Base-by-base conservation (phyloP, 2,888 invertebrate genomes). In the Lithophane semibrunnea region DNA sequence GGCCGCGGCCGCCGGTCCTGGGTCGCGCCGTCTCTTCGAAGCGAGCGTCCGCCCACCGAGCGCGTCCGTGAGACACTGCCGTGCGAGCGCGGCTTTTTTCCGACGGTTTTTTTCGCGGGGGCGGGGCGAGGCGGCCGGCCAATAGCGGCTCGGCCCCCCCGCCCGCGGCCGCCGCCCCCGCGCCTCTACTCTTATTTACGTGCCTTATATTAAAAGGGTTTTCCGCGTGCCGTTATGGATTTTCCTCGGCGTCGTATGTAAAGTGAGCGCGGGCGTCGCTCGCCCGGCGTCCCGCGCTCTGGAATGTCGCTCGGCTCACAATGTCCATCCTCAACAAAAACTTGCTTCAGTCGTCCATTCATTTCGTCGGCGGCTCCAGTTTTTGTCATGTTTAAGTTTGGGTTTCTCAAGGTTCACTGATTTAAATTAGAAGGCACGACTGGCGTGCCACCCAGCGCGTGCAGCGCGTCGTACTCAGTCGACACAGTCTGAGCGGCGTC, bases 181-280 rank as follows among this genome's bases (percentile, higher is more conserved):
- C 89, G 86, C 84, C 92, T 89, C 87, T 74, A 82, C 93, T 92
- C 94, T 94, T 95, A 96, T 96, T 96, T 96, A 96, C 96, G 96
- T 96, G 94, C 93, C 96, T 95, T 96, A 96, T 96, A 96, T 96
- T 96, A 96, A 96, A 96, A 96, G 96, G 96, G 96, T 96, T 96
- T 96, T 96, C 96, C 96, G 95, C 96, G 95, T 94, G 92, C 94
- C 95, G 95, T 95, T 96, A 96, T 96, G 95, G 96, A 96, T 96
- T 96, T 96, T 95, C 96, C 94, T 90, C 86, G 88, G 91, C 91
- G 93, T 86, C 92, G 93, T 80, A 80, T 80, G 80, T 80, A 80
- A 80, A 80, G 84, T 80, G 78, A 24, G 81, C 60, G 84, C 68
- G 70, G 75, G 73, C 77, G 73, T 75, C 70, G 75, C 73, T 18